phyloP scores from a whole-genome alignment of 64 coral and sea anemone genomes.

The Hydrozoanthus tunicans region DNA sequence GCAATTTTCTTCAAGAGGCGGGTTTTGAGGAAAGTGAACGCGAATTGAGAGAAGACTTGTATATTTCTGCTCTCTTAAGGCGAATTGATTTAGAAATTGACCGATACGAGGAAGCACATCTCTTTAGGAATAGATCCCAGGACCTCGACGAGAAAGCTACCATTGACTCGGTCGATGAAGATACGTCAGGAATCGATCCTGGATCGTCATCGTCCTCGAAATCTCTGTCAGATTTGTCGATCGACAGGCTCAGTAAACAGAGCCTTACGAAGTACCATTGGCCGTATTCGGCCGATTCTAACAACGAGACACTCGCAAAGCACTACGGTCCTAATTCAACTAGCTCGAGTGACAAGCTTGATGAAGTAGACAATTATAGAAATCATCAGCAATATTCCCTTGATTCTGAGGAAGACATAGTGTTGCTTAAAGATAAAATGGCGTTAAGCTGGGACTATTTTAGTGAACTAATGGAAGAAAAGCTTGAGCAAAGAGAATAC shows the following conservation, averaged over 20 bases:
- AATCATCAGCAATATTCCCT: too few species aligned
- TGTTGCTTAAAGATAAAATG: neutral
- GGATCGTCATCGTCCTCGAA: neutral
- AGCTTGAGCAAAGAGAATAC: neutral
- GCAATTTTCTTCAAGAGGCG: neutral
- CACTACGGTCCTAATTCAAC: too few species aligned
- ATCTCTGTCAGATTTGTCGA: neutral
- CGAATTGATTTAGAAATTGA: conserved; percentile 26
- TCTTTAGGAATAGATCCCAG: conserved; percentile 12
- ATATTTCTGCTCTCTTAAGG: conserved; percentile 32
- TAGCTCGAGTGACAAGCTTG: too few species aligned
- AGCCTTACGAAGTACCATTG: too few species aligned
- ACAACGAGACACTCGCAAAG: too few species aligned
- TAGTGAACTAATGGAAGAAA: neutral
- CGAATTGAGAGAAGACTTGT: conserved; percentile 34
- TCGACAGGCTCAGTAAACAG: neutral
- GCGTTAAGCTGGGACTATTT: conserved; percentile 3
- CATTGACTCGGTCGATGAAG: neutral
- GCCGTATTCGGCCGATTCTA: too few species aligned
- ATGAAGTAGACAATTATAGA: too few species aligned
- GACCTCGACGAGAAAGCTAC: neutral
- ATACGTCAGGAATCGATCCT: neutral
- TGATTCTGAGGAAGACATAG: neutral
- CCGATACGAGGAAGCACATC: neutral
- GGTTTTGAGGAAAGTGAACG: neutral